Evolutionary conservation across 2,797 vertebrate species (phyloP), one percentile per base, ranked within the genome.

Genomic region (Syndactyla subalaris): DNA sequence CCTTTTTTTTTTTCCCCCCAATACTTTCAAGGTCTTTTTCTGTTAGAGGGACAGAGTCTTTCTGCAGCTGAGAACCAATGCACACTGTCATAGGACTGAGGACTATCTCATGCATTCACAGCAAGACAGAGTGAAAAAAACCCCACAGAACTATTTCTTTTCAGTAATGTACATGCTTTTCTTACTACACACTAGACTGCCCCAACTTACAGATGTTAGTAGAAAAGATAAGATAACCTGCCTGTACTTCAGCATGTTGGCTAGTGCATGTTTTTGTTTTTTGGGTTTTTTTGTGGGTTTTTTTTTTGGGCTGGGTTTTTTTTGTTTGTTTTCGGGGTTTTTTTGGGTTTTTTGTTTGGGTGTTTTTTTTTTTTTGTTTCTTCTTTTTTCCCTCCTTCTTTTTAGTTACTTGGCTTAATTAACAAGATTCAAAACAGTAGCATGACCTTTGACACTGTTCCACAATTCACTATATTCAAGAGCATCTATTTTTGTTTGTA

Each of bases 401-500:
- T 95, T 92, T 82, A 61, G 38, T 83, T 89, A 48, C 14, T 71
- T 81, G 45, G 51, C 22, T 92, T 93, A 94, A 96, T 89, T 88
- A 89, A 92, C 32, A 79, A 67, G 67, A 91, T 83, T 88, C 46
- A 84, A 94, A 94, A 85, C 75, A 95, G 88, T 30, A 86, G 63
- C 18, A 34, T 52, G 78, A 90, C 79, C 82, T 91, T 78, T 87
- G 81, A 65, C 9, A 19, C 32, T 43, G 20, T 55, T 65, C 21
- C n/a, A 32, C 54, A 61, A 85, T 79, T 80, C 58, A 75, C 26
- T 81, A 46, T 82, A 88, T 88, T 91, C 67, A 86, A 84, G 41
- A 93, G 23, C 78, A 70, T 63, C 66, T 94, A 79, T 91, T 94
- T 96, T 85, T 94, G n/a, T 96, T 92, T 89, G 55, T 75, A 48